Evolutionary conservation across 2,797 vertebrate genomes (phyloP).

Genomic region (Phalloptychus januarius): DNA sequence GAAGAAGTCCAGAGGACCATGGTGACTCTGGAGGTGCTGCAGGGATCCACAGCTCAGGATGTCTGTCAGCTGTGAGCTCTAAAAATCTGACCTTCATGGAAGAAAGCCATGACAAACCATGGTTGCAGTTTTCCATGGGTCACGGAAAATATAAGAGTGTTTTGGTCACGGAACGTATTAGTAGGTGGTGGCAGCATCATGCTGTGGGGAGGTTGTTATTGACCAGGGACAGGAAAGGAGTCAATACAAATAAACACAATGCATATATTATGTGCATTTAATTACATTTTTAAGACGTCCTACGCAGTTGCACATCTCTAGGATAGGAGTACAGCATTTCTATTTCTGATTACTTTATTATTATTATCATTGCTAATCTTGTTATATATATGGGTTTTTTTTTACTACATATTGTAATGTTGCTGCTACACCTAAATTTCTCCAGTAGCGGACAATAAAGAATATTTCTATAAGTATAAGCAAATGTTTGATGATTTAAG

Average conservation of each 20-base stretch:
- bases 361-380: too few species aligned
- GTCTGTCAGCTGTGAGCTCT: not conserved
- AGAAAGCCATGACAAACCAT: not conserved
- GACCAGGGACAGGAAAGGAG: not conserved
- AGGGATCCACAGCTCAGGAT: not conserved
- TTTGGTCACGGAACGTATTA: not conserved
- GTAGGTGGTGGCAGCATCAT: not conserved
- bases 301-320: too few species aligned
- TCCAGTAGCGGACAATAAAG: not conserved
- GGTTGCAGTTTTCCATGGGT: not conserved
- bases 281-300: too few species aligned
- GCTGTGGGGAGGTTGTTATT: not conserved
- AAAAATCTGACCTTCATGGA: not conserved
- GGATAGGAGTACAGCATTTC: too few species aligned
- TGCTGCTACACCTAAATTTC: not conserved
- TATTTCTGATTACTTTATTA: too few species aligned
- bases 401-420: not conserved
- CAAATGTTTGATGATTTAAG: not conserved
- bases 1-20: not conserved
- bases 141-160: not conserved
- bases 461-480: not conserved
- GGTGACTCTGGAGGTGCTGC: not conserved
- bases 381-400: too few species aligned
- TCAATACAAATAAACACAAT: not conserved
- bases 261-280: too few species aligned